phyloP scores from a whole-genome alignment of 2,888 invertebrate genomes.

The Stomorhina lunata region DNA sequence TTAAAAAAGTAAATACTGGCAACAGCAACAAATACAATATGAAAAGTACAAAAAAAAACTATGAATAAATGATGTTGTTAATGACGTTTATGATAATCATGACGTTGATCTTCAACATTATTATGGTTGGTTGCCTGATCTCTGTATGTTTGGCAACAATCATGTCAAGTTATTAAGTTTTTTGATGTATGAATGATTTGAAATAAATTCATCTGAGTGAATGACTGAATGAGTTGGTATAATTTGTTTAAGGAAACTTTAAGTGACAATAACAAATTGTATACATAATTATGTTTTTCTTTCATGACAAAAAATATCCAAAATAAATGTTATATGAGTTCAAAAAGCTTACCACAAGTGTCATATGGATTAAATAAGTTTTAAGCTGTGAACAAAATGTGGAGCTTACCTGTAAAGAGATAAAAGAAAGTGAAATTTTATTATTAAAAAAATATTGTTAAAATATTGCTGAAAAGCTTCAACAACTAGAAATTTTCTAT shows the following conservation, averaged over 20 bases:
- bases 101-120: constrained; percentile 35
- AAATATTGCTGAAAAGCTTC: not conserved
- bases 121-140: not conserved
- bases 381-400: not conserved
- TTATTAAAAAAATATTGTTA: constrained; percentile 2
- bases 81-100: constrained; percentile 49
- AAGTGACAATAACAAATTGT: constrained; percentile 53
- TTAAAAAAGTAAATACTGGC: constrained; percentile 37
- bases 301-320: not conserved
- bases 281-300: constrained; percentile 52
- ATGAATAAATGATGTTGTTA: constrained; percentile 1
- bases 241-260: constrained; percentile 24
- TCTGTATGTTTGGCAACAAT: constrained; percentile 32
- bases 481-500: no score
- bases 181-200: constrained; percentile 13
- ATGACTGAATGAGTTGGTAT: not conserved
- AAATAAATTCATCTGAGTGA: no score
- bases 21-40: not conserved
- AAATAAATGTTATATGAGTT: constrained; percentile 45
- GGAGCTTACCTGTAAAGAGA: constrained; percentile 59
- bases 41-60: not conserved
- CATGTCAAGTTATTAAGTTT: constrained; percentile 46
- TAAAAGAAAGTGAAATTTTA: constrained; percentile 43
- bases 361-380: not conserved
- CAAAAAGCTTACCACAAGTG: constrained; percentile 58